Evolutionary conservation across 2,888 invertebrate species (phyloP).

Genomic region (Thyatira batis): DNA sequence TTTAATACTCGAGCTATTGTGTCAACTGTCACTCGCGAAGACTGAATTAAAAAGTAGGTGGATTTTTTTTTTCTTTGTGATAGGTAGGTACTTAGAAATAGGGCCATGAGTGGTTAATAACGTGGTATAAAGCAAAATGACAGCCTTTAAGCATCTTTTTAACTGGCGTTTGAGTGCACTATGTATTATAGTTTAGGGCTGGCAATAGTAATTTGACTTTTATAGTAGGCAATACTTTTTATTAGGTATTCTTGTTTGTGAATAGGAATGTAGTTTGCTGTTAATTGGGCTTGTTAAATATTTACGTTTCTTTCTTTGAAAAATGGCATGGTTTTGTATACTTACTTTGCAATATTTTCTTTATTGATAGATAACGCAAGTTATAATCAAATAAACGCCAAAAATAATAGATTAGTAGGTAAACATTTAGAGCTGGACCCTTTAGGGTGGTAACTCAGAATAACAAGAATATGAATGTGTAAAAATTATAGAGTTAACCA

Average conservation of each 20-base stretch:
- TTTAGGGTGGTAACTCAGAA: too few species aligned
- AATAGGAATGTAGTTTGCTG: neutral
- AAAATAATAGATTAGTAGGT: too few species aligned
- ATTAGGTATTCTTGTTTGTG: conserved; percentile 10
- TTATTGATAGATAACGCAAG: too few species aligned
- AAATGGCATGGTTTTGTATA: too few species aligned
- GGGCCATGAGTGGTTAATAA: conserved; percentile 73
- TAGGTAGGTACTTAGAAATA: conserved; percentile 41
- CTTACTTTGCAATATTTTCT: too few species aligned
- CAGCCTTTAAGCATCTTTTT: conserved; percentile 60
- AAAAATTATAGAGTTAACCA: too few species aligned
- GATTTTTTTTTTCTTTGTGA: conserved; percentile 59
- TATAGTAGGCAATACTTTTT: conserved; percentile 19
- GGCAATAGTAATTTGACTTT: conserved; percentile 42
- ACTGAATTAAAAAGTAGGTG: conserved; percentile 77
- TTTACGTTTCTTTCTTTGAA: too few species aligned
- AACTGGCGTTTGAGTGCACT: conserved; percentile 35
- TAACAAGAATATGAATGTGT: too few species aligned
- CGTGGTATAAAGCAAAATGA: conserved; percentile 56
- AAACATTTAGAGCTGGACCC: too few species aligned
- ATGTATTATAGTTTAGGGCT: conserved; percentile 28
- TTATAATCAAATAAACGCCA: too few species aligned
- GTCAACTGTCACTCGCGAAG: conserved; percentile 75
- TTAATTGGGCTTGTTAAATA: too few species aligned
- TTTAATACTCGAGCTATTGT: conserved; percentile 67